Evolutionary conservation across 2,113 vertebrate species (phyloP).

Genomic region (Urocolius indicus): DNA sequence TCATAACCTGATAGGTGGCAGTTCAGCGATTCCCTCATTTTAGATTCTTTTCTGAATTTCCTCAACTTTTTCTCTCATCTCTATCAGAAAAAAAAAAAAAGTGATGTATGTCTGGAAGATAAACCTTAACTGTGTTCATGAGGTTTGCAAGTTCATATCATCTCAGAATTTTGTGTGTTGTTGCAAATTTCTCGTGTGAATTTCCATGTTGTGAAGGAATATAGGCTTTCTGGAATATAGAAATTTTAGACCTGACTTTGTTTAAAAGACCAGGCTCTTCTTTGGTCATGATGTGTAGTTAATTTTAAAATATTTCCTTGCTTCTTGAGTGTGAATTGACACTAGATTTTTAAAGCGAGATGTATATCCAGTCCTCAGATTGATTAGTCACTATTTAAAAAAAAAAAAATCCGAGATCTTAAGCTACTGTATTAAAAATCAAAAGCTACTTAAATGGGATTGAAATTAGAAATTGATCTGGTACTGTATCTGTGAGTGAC

Average conservation of each 20-base stretch:
- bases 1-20: background rate
- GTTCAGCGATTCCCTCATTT: background rate
- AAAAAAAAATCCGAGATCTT: background rate
- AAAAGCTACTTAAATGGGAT: background rate
- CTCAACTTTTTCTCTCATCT: background rate
- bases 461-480: background rate
- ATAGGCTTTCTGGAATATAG: background rate
- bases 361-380: background rate
- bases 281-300: background rate
- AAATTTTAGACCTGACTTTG: background rate
- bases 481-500: background rate
- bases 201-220: background rate
- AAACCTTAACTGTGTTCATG: background rate
- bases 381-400: background rate
- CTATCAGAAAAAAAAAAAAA: background rate
- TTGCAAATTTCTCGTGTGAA: background rate
- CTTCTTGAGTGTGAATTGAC: background rate
- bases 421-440: background rate
- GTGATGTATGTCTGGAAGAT: background rate
- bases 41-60: background rate
- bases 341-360: background rate
- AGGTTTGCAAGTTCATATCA: background rate
- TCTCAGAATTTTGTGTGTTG: background rate
- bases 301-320: background rate
- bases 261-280: background rate